A percentile compares a stretch with the other conserved stretches of the same genome.
These are phyloP conservation scores for Dendroctonus valens DNA, from an alignment of 1,140 invertebrate genomes.

Conservation along the genomic window DNA sequence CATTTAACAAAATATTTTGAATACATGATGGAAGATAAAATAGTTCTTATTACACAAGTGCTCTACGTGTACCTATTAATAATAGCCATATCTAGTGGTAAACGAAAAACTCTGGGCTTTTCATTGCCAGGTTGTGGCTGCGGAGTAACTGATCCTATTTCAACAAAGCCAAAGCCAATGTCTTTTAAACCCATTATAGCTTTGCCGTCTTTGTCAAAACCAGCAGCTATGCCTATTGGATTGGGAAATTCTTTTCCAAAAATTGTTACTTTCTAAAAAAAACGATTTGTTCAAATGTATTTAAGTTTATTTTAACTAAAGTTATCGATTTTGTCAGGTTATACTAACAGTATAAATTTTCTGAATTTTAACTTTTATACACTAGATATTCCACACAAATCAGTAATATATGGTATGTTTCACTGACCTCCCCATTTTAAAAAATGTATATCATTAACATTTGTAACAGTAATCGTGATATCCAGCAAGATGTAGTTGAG, in stretches of 20 bases:
- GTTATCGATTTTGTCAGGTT: too few relatives aligned
- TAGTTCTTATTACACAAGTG: background rate
- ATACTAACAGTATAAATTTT: too few relatives aligned
- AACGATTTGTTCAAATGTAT: too few relatives aligned
- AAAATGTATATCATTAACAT: too few relatives aligned
- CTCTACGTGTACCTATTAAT: constrained; percentile 77
- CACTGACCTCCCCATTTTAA: too few relatives aligned
- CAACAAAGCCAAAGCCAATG: constrained; percentile 93
- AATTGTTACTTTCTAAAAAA: constrained; percentile 63
- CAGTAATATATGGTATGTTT: too few relatives aligned
- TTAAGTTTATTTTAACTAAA: too few relatives aligned
- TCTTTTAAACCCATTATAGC: constrained; percentile 78
- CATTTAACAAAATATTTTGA: background rate
- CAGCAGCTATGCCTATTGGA: constrained; percentile 94
- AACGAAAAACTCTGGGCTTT: constrained; percentile 88
- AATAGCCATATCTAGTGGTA: constrained; percentile 81
- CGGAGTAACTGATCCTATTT: constrained; percentile 96
- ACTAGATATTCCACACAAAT: too few relatives aligned
- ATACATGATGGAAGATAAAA: background rate
- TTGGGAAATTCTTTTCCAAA: constrained; percentile 75
- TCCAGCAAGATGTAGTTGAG: too few relatives aligned
- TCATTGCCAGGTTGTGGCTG: constrained; percentile 88
- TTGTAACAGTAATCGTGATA: too few relatives aligned
- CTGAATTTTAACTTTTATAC: too few relatives aligned
- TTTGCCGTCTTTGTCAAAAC: constrained; percentile 97